These are phyloP conservation scores for Clarias platycephalus DNA, from an alignment of 2,797 vertebrate genomes.

Conservation along the genomic window DNA sequence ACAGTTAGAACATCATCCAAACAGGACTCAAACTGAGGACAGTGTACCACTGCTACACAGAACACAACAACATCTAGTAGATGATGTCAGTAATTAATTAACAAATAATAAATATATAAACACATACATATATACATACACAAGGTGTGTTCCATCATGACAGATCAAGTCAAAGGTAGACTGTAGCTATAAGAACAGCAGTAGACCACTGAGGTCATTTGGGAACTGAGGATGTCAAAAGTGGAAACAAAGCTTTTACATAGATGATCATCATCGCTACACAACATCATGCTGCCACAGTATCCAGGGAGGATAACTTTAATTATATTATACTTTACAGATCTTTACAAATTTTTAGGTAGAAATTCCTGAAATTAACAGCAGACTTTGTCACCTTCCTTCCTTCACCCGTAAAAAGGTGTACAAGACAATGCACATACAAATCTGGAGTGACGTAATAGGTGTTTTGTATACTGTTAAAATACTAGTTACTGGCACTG, in stretches of 20 bases:
- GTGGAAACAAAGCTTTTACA: not conserved
- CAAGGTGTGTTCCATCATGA: not conserved
- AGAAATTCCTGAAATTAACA: not conserved
- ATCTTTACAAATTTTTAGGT: not conserved
- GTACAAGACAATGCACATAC: not conserved
- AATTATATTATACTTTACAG: not conserved
- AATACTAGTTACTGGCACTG: too few relatives aligned
- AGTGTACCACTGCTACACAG: not conserved
- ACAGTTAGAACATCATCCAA: conserved; percentile 33
- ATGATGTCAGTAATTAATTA: not conserved
- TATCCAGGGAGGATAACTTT: not conserved
- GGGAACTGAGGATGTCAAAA: not conserved
- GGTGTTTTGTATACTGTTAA: not conserved
- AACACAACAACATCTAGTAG: conserved; percentile 16
- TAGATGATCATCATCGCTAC: not conserved
- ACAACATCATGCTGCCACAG: not conserved
- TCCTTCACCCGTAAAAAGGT: not conserved
- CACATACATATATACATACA: too few relatives aligned
- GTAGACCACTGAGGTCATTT: too few relatives aligned
- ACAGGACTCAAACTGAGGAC: conserved; percentile 25
- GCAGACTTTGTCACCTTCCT: too few relatives aligned
- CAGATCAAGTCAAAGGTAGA: not conserved
- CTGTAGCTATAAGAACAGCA: not conserved
- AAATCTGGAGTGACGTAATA: not conserved
- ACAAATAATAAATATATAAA: not conserved